A percentile compares a stretch with the other conserved stretches of the same genome.
Evolutionary conservation across 2,113 vertebrate species (phyloP).

Genomic region (Guaruba guarouba): DNA sequence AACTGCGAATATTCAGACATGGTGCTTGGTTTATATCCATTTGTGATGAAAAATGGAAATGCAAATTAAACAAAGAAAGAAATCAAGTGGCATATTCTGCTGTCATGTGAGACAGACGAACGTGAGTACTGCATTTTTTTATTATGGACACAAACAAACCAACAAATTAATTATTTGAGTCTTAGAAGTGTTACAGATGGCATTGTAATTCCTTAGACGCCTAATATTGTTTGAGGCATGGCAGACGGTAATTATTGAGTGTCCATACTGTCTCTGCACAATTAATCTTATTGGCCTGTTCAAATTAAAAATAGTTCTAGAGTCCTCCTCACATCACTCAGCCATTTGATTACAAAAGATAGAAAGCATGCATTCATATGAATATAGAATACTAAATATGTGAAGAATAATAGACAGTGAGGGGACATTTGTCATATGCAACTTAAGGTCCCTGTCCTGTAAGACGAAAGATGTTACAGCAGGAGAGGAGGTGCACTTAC

Average conservation of each 20-base stretch:
- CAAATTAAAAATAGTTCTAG: not conserved
- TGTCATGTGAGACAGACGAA: not conserved
- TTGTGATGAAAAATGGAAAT: not conserved
- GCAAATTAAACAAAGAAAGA: not conserved
- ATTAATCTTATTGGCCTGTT: not conserved
- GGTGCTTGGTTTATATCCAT: not conserved
- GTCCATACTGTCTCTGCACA: not conserved
- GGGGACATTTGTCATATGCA: not conserved
- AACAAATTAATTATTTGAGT: not conserved
- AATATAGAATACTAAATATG: not conserved
- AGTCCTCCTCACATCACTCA: not conserved
- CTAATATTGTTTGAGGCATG: not conserved
- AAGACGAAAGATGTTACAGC: not conserved
- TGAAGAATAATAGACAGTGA: not conserved
- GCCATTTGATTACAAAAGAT: not conserved
- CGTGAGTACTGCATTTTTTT: not conserved
- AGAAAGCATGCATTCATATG: not conserved
- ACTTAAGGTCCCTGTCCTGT: not conserved
- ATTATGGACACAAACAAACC: not conserved
- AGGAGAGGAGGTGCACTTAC: not conserved
- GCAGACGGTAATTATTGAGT: not conserved
- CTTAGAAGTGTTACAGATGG: not conserved
- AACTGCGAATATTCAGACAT: not conserved
- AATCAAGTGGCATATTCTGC: not conserved
- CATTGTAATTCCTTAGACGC: not conserved